Evolutionary conservation across 2,797 vertebrate species (phyloP).

Genomic region (Peromyscus nudipes): DNA sequence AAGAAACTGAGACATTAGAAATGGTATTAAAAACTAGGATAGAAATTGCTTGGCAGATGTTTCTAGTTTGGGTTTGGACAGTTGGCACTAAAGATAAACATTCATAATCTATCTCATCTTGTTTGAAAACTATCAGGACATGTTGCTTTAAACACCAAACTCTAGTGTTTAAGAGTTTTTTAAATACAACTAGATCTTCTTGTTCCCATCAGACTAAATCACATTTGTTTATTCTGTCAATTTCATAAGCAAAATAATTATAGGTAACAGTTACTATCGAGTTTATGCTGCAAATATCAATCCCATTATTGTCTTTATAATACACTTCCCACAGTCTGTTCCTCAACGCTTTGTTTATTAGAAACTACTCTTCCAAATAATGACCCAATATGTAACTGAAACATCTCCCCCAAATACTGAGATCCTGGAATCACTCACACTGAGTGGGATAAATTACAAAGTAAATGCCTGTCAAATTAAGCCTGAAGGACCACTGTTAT

Average conservation of each 20-base stretch:
- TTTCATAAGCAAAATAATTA: slow-evolving; percentile 58
- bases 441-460: not conserved
- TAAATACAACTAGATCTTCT: slow-evolving; percentile 58
- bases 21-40: slow-evolving; percentile 63
- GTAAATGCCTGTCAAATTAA: slow-evolving; percentile 22
- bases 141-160: slow-evolving; percentile 79
- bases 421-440: not conserved
- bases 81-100: slow-evolving; percentile 75
- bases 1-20: slow-evolving; percentile 65
- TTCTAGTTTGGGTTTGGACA: slow-evolving; percentile 77
- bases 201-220: slow-evolving; percentile 51
- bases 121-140: slow-evolving; percentile 77
- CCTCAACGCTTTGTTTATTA: not conserved
- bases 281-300: not conserved
- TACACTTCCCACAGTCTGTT: not conserved
- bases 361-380: not conserved
- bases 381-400: not conserved
- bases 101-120: slow-evolving; percentile 73
- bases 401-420: not conserved
- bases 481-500: not conserved
- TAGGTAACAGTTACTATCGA: not conserved
- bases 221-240: slow-evolving; percentile 62
- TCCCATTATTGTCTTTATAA: not conserved
- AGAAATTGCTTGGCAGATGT: slow-evolving; percentile 76
- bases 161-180: slow-evolving; percentile 72